These are phyloP conservation scores for Scolopax bukidnonensis DNA, from an alignment of 2,797 vertebrate species.

Conservation along the genomic window DNA sequence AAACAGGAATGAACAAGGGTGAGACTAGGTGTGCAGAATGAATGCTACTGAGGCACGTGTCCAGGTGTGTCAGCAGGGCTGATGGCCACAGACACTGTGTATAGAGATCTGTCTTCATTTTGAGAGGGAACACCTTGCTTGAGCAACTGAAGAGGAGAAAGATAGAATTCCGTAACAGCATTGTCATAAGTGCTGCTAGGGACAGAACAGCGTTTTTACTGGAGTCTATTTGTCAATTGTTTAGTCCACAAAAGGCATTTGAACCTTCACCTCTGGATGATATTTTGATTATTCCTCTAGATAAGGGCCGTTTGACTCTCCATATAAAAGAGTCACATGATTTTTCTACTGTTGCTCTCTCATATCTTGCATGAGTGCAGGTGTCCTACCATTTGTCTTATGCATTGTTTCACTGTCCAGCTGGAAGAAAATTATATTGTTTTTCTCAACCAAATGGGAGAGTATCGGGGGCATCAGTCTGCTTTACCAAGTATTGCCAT, in stretches of 20 bases:
- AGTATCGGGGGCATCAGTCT: not conserved
- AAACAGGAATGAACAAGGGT: not conserved
- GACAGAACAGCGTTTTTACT: not conserved
- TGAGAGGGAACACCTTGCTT: not conserved
- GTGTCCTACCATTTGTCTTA: not conserved
- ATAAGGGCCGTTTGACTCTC: not conserved
- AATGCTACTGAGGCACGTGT: not conserved
- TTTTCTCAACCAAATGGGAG: not conserved
- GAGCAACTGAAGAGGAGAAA: not conserved
- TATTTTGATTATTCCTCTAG: not conserved
- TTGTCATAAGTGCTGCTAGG: not conserved
- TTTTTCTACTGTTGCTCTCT: not conserved
- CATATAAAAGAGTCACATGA: not conserved
- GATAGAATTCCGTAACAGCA: accelerated
- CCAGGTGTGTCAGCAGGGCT: not conserved
- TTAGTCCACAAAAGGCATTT: not conserved
- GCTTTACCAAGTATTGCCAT: not conserved
- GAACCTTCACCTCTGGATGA: not conserved
- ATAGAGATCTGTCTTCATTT: not conserved
- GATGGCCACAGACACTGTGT: not conserved
- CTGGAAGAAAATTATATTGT: not conserved
- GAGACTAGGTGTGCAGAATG: not conserved
- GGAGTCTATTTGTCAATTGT: accelerated
- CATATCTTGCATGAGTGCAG: not conserved
- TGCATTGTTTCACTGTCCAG: accelerated